Base-by-base conservation (phyloP, 2,888 invertebrate genomes). In the Holacanthella duospinosa region DNA sequence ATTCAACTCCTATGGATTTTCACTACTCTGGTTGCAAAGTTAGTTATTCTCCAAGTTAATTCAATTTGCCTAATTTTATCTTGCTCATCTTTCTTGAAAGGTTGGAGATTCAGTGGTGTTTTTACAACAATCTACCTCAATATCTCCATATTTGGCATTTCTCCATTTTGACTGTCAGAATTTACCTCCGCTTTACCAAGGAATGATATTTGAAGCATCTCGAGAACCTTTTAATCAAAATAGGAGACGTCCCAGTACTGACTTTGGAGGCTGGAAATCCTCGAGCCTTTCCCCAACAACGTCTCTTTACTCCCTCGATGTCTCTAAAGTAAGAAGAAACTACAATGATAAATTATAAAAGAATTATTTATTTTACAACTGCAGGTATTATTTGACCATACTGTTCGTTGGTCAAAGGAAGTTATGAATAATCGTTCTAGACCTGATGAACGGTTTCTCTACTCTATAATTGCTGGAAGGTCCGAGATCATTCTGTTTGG, bases 401-500 rank as follows among this genome's bases (percentile, higher is more conserved):
- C 58, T 9, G 66, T 70, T 1, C 58, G 63, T 21, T 72, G 71
- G 71, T 29, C 36, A 0, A 71, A 69, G 48, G 72, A 87, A 73
- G 82, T 84, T 66, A 36, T 27, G 24, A 83, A 86, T 74, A 81
- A 84, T 71, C 80, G 79, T 64, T 85, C 85, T 54, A 85, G 86
- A 29, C 93, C 95, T 0, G 91, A 93, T 75, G 91, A 94, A 75
- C 84, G 92, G 58, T 88, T 94, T 70, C 83, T 94, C 74, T 94
- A 94, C 76, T 88, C 92, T 36, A 82, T 95, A 73, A 87, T 93
- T 3, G 84, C 87, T 68, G 95, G 93, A 19, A 87, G 91, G 75
- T 91, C 91, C 16, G 95, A 96, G 80, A 78, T 96, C 29, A 86
- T 96, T 61, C 87, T 96, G 82, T 95, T 96, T 80, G 95, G 95